These are phyloP conservation scores for Colossoma macropomum DNA, from an alignment of 2,113 vertebrate genomes.

Conservation along the genomic window DNA sequence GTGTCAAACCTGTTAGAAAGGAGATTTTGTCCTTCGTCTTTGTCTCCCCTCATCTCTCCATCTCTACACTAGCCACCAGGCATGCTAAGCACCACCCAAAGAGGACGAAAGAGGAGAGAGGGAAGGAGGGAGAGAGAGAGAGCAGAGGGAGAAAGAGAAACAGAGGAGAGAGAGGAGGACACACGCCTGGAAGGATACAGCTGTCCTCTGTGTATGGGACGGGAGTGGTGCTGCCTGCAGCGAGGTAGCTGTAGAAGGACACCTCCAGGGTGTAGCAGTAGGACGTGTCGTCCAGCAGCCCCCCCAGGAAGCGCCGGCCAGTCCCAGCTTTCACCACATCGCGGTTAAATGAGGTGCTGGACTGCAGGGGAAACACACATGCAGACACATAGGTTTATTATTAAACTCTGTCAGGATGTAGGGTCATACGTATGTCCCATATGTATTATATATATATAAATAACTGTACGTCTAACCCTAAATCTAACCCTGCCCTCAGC, in stretches of 20 bases:
- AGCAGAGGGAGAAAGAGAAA: not conserved
- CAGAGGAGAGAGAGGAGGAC: not conserved
- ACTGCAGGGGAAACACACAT: constrained; percentile 73
- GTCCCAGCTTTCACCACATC: constrained; percentile 96
- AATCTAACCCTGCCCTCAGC: not conserved
- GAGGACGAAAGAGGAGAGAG: not conserved
- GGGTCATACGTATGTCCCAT: not conserved
- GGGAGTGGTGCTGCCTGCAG: constrained; percentile 77
- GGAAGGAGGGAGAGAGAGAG: not conserved
- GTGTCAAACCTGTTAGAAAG: not conserved
- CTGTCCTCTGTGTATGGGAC: constrained; percentile 95
- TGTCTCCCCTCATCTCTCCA: not conserved
- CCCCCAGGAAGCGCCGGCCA: constrained; percentile 91
- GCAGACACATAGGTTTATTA: not conserved
- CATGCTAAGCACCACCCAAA: not conserved
- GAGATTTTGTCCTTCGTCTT: not conserved
- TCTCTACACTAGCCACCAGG: constrained; percentile 4
- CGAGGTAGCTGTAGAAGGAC: constrained; percentile 96
- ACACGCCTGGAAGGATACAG: constrained; percentile 87
- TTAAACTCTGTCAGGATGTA: not conserved
- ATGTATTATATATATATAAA: not conserved
- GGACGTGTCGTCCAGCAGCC: constrained; percentile 91
- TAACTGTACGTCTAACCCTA: not conserved
- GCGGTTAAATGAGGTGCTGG: constrained; percentile 93
- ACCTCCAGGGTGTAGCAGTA: constrained; percentile 98